A percentile compares a stretch with the other conserved stretches of the same genome.
These are phyloP conservation scores for Sakesphorus luctuosus DNA, from an alignment of 2,113 vertebrate species.

Conservation along the genomic window DNA sequence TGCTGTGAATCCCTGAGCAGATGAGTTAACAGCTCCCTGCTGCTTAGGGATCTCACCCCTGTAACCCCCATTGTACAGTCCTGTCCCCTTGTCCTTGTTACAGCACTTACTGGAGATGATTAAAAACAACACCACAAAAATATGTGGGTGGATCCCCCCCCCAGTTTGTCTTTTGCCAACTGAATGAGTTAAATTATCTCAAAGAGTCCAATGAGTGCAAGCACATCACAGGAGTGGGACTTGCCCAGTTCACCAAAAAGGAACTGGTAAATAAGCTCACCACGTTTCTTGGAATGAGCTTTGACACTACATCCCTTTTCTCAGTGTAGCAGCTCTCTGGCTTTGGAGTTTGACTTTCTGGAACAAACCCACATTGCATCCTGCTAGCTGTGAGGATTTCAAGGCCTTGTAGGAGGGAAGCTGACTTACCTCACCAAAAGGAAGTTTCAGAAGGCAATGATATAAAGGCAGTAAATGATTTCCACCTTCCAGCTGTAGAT, in stretches of 20 bases:
- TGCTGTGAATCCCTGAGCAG: neutral
- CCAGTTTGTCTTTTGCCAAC: neutral
- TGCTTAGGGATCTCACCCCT: neutral
- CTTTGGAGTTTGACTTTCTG: neutral
- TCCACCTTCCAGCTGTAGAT: neutral
- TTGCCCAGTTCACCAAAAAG: neutral
- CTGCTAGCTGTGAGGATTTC: neutral
- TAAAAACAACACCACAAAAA: neutral
- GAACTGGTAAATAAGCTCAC: neutral
- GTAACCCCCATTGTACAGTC: neutral
- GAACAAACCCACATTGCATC: neutral
- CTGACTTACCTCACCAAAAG: neutral
- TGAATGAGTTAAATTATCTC: neutral
- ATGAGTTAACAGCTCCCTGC: neutral
- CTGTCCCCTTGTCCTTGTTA: neutral
- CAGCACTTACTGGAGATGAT: neutral
- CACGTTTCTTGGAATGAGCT: accelerated
- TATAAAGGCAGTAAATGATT: neutral
- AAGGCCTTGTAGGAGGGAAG: neutral
- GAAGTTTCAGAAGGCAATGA: neutral
- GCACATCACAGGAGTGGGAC: neutral
- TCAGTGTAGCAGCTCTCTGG: neutral
- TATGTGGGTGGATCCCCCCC: neutral
- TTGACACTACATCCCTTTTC: neutral
- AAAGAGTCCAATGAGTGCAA: neutral